phyloP scores from a whole-genome alignment of 2,797 vertebrate species.

The Mormyrus hasselquistii region DNA sequence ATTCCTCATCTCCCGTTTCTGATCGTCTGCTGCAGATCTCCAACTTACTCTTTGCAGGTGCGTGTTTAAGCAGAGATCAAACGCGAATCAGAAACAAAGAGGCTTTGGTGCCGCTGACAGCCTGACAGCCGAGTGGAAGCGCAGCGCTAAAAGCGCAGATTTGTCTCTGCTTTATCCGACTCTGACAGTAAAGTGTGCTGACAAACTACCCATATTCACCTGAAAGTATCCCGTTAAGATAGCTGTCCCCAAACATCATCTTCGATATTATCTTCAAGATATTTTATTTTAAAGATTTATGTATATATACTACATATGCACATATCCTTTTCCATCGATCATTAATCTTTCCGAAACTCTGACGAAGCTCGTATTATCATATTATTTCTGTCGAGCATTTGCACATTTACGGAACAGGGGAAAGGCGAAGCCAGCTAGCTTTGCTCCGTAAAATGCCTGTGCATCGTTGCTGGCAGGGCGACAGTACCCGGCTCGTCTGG shows the following conservation, averaged over 20 bases:
- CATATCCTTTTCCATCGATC: neutral
- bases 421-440: neutral
- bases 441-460: neutral
- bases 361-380: neutral
- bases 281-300: neutral
- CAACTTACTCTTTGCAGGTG: neutral
- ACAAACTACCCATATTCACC: neutral
- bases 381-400: neutral
- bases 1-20: neutral
- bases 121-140: neutral
- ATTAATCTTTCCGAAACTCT: neutral
- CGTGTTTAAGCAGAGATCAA: neutral
- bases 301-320: neutral
- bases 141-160: neutral
- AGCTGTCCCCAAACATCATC: neutral
- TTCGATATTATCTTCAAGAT: neutral
- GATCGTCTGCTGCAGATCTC: neutral
- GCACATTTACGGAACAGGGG: neutral
- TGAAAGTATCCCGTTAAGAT: neutral
- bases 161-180: neutral
- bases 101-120: neutral
- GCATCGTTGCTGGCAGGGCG: neutral
- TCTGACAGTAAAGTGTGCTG: neutral
- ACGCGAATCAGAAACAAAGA: neutral
- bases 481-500: neutral